Base-by-base conservation (phyloP, 2,797 vertebrate species). In the Phylloscopus collybita region DNA sequence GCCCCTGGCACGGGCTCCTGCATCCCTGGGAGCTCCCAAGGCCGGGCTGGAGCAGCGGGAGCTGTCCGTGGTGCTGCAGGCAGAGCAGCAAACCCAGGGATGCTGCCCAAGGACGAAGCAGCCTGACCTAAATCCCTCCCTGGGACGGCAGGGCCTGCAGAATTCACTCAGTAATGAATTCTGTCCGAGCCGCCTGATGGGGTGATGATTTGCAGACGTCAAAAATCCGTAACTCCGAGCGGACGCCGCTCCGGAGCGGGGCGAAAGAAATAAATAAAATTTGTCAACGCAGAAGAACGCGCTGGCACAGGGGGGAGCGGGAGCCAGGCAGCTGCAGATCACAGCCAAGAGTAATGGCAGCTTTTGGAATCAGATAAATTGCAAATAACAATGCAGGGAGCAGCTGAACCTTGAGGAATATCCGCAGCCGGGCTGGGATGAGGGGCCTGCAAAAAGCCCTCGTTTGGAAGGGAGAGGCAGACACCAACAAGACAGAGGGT, bases 321-420 rank as follows among this genome's bases (percentile, higher is more conserved):
- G 84, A 94, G 94, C 54, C 74, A 76, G 93, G 95, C 81, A 64
- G 74, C 57, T 84, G 86, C 83, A 69, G 49, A 90, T 92, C 90
- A 92, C 72, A 64, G 76, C 22, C 26, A 80, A 44, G 93, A 96
- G 86, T 93, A 96, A 96, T 95, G 96, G 96, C 97, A 97, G 92
- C 93, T 83, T 97, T 97, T 94, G 84, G 93, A 97, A 97, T 97
- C 97, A 93, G 96, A 97, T 97, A 97, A 97, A 97, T 97, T 97
- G 95, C 88, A 97, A 97, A 97, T 97, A 97, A 97, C 93, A 95
- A 90, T 44, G 59, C 71, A 91, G 96, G 90, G 89, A 97, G 73
- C 92, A 95, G 96, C 67, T 86, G 95, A 97, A 92, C 88, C 95
- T 97, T 96, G 93, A 97, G 96, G 88, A 95, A 22, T 54, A 94